Evolutionary conservation across 1,140 invertebrate genomes (phyloP), one percentile per base, ranked within the genome.

Genomic region (Heterodera schachtii): DNA sequence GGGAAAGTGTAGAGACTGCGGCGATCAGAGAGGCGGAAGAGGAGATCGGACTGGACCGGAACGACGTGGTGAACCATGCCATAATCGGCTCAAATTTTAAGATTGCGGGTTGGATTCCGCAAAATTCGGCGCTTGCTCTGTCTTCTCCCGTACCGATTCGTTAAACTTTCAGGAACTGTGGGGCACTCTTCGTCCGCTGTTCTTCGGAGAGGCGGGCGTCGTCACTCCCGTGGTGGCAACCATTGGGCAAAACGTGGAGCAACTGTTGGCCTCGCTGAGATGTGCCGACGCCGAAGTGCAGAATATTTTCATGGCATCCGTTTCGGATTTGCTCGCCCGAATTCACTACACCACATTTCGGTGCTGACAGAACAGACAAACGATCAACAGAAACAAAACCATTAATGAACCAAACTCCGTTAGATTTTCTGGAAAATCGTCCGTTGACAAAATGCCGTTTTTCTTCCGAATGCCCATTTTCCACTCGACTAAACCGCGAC

Each of bases 11-110:
- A 2, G 77, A 78, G 77, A 5, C 31, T 3, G 77, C 77, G 31
- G 77, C 77, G 44, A 16, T 78, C 49, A 52, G 77, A 49, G 77
- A 78, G 47, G 31, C 66, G 1, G 77, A 78, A 31, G 77, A 78
- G n/a, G 77, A 78, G 11, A 70, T 78, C 47, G 77, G 77, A 78
- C 16, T 78, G 5, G 64, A 49, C 8, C 1, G 60, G 9, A 47
- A n/a, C 3, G 7, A 69, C 19, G 9, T 78, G 11, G 77, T 78
- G 31, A 52, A 1, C 11, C 49, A 52, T 13, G 8, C 49, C 8
- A 52, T 8, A 9, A 7, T 52, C 49, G 67, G 67, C 0, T 31
- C 7, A 69, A 69, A 69, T 69, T 43, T 69, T 19, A 69, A 69
- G n/a, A 11, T 19, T 69, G 67, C 9, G n/a, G 5, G 67, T 3